phyloP scores from a whole-genome alignment of 2,888 invertebrate genomes.

The Oxyteleia sp. region DNA sequence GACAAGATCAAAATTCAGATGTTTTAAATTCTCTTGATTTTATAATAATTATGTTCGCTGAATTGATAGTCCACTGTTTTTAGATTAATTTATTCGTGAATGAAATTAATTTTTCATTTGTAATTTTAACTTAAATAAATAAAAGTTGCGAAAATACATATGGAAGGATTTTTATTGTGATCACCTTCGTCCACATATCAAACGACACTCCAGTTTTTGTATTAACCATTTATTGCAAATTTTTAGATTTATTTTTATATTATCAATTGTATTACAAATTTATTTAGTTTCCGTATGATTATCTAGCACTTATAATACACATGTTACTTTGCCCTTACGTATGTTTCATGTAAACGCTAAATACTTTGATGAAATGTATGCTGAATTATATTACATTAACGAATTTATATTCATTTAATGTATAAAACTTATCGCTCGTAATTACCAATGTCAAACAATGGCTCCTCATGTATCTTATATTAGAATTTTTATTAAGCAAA shows the following conservation, averaged over 20 bases:
- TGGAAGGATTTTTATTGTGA: background rate
- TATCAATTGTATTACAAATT: conserved; percentile 63
- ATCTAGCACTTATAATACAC: conserved; percentile 58
- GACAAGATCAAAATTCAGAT: conserved; percentile 7
- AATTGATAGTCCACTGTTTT: conserved; percentile 38
- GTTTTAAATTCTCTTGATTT: conserved; percentile 22
- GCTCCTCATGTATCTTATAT: conserved; percentile 41
- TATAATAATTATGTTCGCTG: conserved; percentile 7
- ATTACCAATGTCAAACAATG: conserved; percentile 54
- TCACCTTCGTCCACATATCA: too few relatives aligned
- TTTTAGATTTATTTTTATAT: conserved; percentile 34
- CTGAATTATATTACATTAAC: conserved; percentile 45
- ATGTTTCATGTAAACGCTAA: conserved; percentile 50
- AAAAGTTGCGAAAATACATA: background rate
- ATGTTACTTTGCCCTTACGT: conserved; percentile 42
- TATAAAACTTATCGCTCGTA: conserved; percentile 38
- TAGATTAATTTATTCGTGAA: conserved; percentile 52
- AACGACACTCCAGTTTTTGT: background rate
- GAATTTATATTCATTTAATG: conserved; percentile 52
- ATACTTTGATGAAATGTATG: conserved; percentile 33
- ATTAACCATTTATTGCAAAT: conserved; percentile 31
- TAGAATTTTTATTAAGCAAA: conserved; percentile 58
- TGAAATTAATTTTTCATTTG: conserved; percentile 56
- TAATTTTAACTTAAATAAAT: conserved; percentile 44
- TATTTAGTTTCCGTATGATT: conserved; percentile 49